Conservation (phyloP, 2,888 invertebrate species). For the Peribatodes rhomboidaria region DNA sequence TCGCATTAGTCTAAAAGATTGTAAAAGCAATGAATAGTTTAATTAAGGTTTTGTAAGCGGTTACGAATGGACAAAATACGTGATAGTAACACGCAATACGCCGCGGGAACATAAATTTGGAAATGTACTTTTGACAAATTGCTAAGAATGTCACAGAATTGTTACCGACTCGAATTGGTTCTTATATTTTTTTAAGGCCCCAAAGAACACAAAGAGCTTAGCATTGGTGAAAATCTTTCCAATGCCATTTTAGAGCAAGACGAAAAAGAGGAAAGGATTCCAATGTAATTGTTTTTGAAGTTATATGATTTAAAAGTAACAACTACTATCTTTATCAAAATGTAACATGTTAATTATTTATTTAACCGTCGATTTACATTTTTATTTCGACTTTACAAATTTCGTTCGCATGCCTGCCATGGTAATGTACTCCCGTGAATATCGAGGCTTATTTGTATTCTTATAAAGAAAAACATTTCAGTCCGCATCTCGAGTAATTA, state of each 20-base stretch:
- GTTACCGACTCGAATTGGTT: no score
- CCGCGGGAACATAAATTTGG: neutral
- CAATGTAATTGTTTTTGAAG: no score
- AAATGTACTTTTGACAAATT: neutral
- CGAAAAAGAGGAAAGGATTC: no score
- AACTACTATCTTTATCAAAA: no score
- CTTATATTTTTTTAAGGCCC: neutral
- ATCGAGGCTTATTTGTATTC: neutral
- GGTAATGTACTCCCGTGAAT: neutral
- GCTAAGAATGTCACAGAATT: neutral
- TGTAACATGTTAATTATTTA: no score
- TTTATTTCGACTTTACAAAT: no score
- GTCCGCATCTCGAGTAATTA: slow-evolving; percentile 20
- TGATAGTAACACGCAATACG: slow-evolving; percentile 26
- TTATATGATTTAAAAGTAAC: no score
- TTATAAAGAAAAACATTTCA: neutral
- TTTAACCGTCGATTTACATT: no score
- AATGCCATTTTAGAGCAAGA: no score
- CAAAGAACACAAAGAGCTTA: no score
- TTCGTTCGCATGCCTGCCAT: no score
- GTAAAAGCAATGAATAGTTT: slow-evolving; percentile 31
- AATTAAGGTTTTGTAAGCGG: slow-evolving; percentile 22
- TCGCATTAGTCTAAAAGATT: slow-evolving; percentile 31
- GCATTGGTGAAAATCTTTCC: no score
- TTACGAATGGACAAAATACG: slow-evolving; percentile 21